A percentile compares a stretch with the other conserved stretches of the same genome.
Conservation (phyloP, 2,797 vertebrate species). For the Crocodylus rhombifer region DNA sequence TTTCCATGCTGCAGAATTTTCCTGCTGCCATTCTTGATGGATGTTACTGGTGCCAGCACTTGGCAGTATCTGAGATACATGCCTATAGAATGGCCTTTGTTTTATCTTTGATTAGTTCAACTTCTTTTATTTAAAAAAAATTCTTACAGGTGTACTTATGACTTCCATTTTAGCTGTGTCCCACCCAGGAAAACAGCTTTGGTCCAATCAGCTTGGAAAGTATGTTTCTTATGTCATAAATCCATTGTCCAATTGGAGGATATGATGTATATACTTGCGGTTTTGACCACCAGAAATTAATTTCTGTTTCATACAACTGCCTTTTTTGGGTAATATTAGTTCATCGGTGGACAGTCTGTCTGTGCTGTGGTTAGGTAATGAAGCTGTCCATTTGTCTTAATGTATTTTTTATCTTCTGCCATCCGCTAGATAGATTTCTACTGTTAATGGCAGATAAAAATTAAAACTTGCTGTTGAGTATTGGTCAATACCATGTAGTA, state of each 20-base stretch:
- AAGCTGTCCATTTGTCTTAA: neutral
- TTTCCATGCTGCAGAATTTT: neutral
- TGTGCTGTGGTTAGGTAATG: neutral
- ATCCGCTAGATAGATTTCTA: neutral
- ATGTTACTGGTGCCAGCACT: neutral
- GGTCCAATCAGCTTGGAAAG: neutral
- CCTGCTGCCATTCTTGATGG: neutral
- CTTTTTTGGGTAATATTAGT: neutral
- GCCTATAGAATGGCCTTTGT: no score
- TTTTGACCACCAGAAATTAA: neutral
- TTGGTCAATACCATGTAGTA: neutral
- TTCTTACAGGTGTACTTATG: neutral
- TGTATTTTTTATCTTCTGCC: no score
- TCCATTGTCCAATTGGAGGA: neutral
- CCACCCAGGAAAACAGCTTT: neutral
- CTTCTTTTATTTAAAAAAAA: neutral
- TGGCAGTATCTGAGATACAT: neutral
- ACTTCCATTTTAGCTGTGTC: neutral
- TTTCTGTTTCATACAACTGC: neutral
- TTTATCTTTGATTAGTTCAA: no score
- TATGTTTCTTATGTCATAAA: neutral
- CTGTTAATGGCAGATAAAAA: neutral
- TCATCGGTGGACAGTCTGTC: neutral
- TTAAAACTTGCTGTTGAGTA: neutral
- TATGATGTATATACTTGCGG: rapidly evolving